Conservation (phyloP, 2,113 vertebrate genomes). For the Hemibagrus wyckioides region DNA sequence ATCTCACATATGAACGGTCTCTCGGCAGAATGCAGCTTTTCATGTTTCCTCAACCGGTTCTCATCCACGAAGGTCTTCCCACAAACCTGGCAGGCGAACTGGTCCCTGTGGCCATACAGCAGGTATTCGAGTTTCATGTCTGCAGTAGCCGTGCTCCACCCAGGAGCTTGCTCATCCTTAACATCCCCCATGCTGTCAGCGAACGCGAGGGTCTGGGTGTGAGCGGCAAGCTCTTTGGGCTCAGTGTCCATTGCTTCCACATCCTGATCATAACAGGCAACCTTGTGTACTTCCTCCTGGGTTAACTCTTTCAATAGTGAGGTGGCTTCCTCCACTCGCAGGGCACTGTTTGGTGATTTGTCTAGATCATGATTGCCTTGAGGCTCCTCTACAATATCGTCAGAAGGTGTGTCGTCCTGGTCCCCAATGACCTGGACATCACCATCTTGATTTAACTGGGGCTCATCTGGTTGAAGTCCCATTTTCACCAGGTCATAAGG, state of each 20-base stretch:
- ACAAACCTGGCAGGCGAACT: constrained; percentile 88
- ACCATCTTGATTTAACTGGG: constrained; percentile 77
- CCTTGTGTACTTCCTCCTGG: constrained; percentile 95
- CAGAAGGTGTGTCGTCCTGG: constrained; percentile 84
- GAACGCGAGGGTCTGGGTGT: constrained; percentile 89
- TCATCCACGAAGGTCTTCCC: constrained; percentile 92
- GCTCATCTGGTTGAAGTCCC: constrained; percentile 78
- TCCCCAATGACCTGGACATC: constrained; percentile 93
- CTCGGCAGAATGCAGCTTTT: constrained; percentile 93
- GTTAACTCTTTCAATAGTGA: constrained; percentile 88
- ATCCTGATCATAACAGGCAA: constrained; percentile 96
- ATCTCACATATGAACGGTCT: constrained; percentile 95
- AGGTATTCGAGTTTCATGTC: constrained; percentile 99
- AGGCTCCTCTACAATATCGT: constrained; percentile 82
- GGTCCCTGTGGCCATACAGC: constrained; percentile 94
- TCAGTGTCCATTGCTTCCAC: constrained; percentile 90
- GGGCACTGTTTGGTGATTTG: constrained; percentile 81
- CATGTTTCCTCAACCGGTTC: constrained; percentile 88
- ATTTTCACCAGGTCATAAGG: constrained; percentile 77
- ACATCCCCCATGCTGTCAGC: constrained; percentile 91
- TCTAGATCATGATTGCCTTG: constrained; percentile 83
- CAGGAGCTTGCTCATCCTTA: constrained; percentile 84
- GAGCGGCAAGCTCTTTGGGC: constrained; percentile 83
- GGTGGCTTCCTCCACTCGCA: constrained; percentile 92
- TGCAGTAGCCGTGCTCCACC: constrained; percentile 81